Evolutionary conservation across 2,113 vertebrate species (phyloP).

Genomic region (Psittacara wagleri): DNA sequence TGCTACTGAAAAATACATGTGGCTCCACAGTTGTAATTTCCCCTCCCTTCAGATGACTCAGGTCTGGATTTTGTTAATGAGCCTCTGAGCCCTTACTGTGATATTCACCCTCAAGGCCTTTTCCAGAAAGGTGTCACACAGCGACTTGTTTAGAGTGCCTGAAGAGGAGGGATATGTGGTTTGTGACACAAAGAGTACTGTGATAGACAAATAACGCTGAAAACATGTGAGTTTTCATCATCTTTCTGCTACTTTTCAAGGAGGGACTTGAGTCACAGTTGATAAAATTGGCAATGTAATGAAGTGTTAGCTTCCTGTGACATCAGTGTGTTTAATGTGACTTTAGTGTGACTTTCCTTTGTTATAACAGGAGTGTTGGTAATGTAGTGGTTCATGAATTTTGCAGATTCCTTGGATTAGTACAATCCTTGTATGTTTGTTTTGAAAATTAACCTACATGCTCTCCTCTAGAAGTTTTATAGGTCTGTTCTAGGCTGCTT

Average conservation of each 20-base stretch:
- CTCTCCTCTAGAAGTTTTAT: background rate
- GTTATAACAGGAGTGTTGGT: background rate
- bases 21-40: slow-evolving; percentile 36
- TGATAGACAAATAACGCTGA: background rate
- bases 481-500: background rate
- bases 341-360: slow-evolving; percentile 42
- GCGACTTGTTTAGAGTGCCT: background rate
- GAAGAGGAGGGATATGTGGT: background rate
- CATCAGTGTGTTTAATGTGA: background rate
- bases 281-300: slow-evolving; percentile 8
- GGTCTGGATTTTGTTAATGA: slow-evolving; percentile 39
- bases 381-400: background rate
- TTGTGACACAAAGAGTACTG: background rate
- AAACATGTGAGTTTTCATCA: background rate
- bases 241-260: background rate
- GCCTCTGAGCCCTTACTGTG: background rate
- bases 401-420: background rate
- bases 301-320: slow-evolving; percentile 38
- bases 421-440: fast-evolving
- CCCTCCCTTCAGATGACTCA: slow-evolving; percentile 44
- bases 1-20: slow-evolving; percentile 37
- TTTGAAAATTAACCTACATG: background rate
- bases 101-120: background rate
- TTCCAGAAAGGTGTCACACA: background rate
- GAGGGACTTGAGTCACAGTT: background rate